Conservation (phyloP, 2,888 invertebrate species). For the Plusia festucae region DNA sequence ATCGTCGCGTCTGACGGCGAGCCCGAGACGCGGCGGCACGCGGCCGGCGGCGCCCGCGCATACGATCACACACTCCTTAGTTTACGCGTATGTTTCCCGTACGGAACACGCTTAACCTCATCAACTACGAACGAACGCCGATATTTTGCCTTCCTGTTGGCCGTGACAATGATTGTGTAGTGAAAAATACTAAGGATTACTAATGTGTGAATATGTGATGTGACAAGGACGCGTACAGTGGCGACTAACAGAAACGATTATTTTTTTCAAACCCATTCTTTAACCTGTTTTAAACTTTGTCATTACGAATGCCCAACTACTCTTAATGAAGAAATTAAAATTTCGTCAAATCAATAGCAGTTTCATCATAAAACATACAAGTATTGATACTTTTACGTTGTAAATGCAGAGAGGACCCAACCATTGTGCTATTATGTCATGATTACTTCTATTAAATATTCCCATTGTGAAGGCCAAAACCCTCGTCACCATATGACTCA, state of each 20-base stretch:
- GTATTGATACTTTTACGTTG: slow-evolving; percentile 16
- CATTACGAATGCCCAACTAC: not conserved
- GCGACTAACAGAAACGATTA: slow-evolving; percentile 9
- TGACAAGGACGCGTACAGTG: slow-evolving; percentile 27
- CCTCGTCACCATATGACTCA: slow-evolving; percentile 51
- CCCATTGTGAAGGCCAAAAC: slow-evolving; percentile 44
- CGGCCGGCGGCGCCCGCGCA: slow-evolving; percentile 70
- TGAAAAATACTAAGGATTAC: slow-evolving; percentile 33
- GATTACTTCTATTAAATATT: slow-evolving; percentile 49
- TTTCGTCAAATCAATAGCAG: not conserved
- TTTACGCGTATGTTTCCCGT: slow-evolving; percentile 77
- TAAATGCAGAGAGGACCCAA: slow-evolving; percentile 9
- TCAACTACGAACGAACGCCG: slow-evolving; percentile 48
- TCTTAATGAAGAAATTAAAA: slow-evolving; percentile 9
- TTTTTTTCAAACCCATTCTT: slow-evolving; percentile 16
- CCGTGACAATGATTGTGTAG: slow-evolving; percentile 40
- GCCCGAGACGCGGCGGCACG: slow-evolving; percentile 70
- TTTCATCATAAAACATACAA: not conserved
- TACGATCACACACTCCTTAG: slow-evolving; percentile 73
- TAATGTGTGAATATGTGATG: slow-evolving; percentile 42
- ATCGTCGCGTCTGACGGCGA: slow-evolving; percentile 69
- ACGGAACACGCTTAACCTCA: slow-evolving; percentile 72
- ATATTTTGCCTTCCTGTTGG: slow-evolving; percentile 48
- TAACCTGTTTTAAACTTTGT: slow-evolving; percentile 32
- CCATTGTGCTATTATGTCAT: slow-evolving; percentile 41